These are phyloP conservation scores for Gopherus flavomarginatus DNA, from an alignment of 2,113 vertebrate species.

Conservation along the genomic window DNA sequence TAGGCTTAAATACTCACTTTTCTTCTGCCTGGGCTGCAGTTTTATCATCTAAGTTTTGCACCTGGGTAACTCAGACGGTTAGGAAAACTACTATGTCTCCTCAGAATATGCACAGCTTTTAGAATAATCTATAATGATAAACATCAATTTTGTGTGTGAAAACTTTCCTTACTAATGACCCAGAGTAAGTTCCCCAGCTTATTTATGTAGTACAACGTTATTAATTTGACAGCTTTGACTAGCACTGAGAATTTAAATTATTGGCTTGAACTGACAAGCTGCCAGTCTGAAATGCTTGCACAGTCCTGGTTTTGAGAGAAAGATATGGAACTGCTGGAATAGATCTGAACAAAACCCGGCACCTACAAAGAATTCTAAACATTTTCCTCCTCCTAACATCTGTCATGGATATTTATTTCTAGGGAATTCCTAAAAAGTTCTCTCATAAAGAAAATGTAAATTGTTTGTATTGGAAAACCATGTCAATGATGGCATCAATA, in stretches of 20 bases:
- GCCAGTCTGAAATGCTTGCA: conserved; percentile 30
- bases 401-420: background rate
- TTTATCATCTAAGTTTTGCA: background rate
- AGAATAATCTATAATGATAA: conserved; percentile 57
- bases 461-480: conserved; percentile 6
- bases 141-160: conserved; percentile 51
- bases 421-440: background rate
- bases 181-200: conserved; percentile 47
- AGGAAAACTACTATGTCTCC: background rate
- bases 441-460: background rate
- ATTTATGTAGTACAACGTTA: conserved; percentile 60
- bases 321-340: background rate
- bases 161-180: conserved; percentile 53
- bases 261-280: conserved; percentile 49
- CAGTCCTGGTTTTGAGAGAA: conserved; percentile 2
- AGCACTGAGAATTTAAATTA: conserved; percentile 65
- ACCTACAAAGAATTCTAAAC: background rate
- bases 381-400: background rate
- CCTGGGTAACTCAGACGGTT: background rate
- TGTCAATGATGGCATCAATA: conserved; percentile 22
- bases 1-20: background rate
- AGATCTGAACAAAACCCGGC: conserved; percentile 26
- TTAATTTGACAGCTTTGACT: conserved; percentile 66
- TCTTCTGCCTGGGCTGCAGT: background rate
- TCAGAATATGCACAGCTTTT: conserved; percentile 41